Evolutionary conservation across 2,797 vertebrate species (phyloP).

Genomic region (Alouatta caraya): DNA sequence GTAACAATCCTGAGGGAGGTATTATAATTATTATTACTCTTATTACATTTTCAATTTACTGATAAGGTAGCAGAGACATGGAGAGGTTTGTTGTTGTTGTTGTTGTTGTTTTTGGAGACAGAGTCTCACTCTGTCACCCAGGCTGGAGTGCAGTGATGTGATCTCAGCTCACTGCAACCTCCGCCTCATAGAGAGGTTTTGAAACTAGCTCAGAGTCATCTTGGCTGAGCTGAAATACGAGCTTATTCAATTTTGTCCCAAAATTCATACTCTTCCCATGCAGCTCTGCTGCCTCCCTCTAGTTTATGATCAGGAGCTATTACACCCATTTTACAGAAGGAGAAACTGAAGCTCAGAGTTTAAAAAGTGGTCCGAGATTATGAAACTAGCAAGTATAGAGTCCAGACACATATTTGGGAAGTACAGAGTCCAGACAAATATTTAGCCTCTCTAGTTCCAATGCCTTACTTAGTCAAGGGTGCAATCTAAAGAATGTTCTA

Average conservation of each 20-base stretch:
- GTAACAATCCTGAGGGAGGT: not conserved
- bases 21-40: not conserved
- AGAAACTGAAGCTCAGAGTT: not conserved
- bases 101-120: too few relatives aligned
- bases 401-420: not conserved
- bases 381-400: rapidly evolving
- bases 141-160: too few relatives aligned
- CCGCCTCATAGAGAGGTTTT: not conserved
- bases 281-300: not conserved
- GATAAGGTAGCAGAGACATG: not conserved
- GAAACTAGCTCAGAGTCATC: not conserved
- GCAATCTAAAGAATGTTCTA: too few relatives aligned
- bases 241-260: not conserved
- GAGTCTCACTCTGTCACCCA: too few relatives aligned
- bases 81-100: not conserved
- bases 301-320: not conserved
- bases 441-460: not conserved
- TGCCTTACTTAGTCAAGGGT: rapidly evolving
- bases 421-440: not conserved
- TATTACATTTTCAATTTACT: not conserved
- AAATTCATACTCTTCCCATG: not conserved
- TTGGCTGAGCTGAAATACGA: not conserved
- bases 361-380: not conserved
- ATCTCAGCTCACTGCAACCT: not conserved
- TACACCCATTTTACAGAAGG: not conserved